These are phyloP conservation scores for Gastracanthus pulcherrimus DNA, from an alignment of 2,888 invertebrate species.

Conservation along the genomic window DNA sequence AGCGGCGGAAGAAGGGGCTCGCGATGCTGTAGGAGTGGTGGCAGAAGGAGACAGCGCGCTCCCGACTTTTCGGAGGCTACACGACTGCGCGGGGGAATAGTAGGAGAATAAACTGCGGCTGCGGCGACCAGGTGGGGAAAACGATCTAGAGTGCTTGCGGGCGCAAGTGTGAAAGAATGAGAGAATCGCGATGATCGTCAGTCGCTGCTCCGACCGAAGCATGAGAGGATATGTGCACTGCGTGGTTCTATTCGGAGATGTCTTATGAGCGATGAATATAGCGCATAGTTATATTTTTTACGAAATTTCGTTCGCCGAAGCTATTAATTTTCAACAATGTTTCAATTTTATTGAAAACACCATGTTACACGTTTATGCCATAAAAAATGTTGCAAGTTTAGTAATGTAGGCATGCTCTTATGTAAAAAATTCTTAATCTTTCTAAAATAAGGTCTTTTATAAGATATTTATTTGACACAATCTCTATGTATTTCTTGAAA, in stretches of 20 bases:
- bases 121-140: slow-evolving; percentile 4
- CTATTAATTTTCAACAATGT: no score
- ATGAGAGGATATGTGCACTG: not conserved
- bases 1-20: not conserved
- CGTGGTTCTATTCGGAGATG: not conserved
- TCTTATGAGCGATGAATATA: no score
- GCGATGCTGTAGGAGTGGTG: not conserved
- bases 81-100: not conserved
- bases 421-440: no score
- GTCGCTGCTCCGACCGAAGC: slow-evolving; percentile 5
- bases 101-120: not conserved
- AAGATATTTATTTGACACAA: no score
- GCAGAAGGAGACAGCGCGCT: not conserved
- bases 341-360: no score
- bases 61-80: not conserved
- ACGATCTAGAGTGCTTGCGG: not conserved
- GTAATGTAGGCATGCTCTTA: no score
- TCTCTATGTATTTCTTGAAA: no score
- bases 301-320: no score
- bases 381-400: no score
- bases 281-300: no score
- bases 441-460: no score
- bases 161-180: not conserved
- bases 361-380: no score
- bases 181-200: not conserved